Conservation (phyloP, 2,113 vertebrate species). For the Sapayoa aenigma region DNA sequence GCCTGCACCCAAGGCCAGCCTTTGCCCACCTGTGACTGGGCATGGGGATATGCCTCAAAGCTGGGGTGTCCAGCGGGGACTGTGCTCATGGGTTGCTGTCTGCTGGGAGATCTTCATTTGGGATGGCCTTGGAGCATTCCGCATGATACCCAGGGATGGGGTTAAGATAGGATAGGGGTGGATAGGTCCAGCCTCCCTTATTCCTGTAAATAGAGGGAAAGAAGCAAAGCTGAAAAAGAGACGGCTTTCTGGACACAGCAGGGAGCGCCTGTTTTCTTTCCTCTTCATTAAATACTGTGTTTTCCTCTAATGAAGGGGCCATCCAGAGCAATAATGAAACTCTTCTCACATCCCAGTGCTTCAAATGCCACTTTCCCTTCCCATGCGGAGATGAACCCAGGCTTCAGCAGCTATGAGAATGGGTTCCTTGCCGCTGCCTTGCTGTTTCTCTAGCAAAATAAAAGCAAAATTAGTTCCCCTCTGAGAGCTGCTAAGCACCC, state of each 20-base stretch:
- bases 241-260: background rate
- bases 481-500: background rate
- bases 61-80: background rate
- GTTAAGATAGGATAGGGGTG: background rate
- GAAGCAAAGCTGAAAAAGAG: background rate
- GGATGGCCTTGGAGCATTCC: background rate
- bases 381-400: background rate
- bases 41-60: background rate
- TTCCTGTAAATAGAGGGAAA: background rate
- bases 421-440: background rate
- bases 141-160: background rate
- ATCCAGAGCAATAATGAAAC: constrained; percentile 53
- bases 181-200: background rate
- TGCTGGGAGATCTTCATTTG: background rate
- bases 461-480: constrained; percentile 44
- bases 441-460: background rate
- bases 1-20: background rate
- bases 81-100: background rate
- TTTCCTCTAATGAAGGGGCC: constrained; percentile 47
- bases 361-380: constrained; percentile 18
- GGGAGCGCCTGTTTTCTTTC: constrained; percentile 27
- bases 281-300: constrained; percentile 40
- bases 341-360: constrained; percentile 12
- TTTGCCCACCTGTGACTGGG: background rate
- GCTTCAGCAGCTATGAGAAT: background rate